phyloP scores from a whole-genome alignment of 2,113 vertebrate genomes.

The Pterophyllum scalare region DNA sequence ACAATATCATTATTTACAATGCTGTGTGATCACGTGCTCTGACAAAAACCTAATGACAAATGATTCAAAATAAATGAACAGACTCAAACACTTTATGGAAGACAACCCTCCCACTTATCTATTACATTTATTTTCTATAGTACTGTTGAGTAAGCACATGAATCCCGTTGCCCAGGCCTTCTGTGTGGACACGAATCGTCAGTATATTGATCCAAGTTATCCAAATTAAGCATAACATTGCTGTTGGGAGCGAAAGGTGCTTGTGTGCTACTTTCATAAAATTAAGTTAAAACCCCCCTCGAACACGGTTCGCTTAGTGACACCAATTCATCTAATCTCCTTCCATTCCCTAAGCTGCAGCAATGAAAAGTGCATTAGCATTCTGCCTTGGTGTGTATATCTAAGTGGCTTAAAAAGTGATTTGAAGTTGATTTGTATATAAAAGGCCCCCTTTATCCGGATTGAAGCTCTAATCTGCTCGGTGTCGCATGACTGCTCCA shows the following conservation, averaged over 20 bases:
- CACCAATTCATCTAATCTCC: slow-evolving; percentile 84
- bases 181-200: not conserved
- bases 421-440: slow-evolving; percentile 92
- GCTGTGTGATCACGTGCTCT: not conserved
- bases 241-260: slow-evolving; percentile 18
- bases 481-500: slow-evolving; percentile 87
- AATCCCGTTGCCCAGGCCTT: not conserved
- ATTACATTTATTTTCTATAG: not conserved
- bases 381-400: slow-evolving; percentile 85
- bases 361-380: slow-evolving; percentile 88
- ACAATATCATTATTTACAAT: not conserved
- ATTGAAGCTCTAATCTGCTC: slow-evolving; percentile 88
- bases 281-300: slow-evolving; percentile 81
- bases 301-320: slow-evolving; percentile 79
- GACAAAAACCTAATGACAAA: not conserved
- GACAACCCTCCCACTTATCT: not conserved
- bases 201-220: slow-evolving; percentile 7
- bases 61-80: not conserved
- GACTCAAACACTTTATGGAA: not conserved
- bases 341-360: slow-evolving; percentile 81
- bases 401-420: slow-evolving; percentile 91
- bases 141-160: not conserved
- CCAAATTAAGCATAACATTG: slow-evolving; percentile 25
- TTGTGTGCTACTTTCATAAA: slow-evolving; percentile 77
- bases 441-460: slow-evolving; percentile 89